A percentile compares a stretch with the other conserved stretches of the same genome.
phyloP scores from a whole-genome alignment of 2,888 invertebrate species.

The Catotricha subobsoleta region DNA sequence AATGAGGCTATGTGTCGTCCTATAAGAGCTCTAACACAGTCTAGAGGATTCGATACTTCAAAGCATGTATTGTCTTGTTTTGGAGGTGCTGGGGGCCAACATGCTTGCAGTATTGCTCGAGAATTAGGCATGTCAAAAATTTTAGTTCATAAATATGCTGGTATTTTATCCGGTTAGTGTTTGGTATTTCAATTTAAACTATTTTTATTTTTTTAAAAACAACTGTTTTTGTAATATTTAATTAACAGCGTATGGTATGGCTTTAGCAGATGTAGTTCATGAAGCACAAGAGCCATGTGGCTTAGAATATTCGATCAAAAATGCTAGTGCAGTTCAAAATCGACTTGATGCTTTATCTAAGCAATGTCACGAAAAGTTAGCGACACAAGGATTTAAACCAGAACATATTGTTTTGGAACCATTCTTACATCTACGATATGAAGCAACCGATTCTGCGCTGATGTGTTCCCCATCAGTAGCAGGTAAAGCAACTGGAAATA shows the following conservation, averaged over 20 bases:
- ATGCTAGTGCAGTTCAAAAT: conserved; percentile 38
- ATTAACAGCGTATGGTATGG: conserved; percentile 98
- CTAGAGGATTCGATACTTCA: conserved; percentile 86
- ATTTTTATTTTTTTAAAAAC: too few species aligned
- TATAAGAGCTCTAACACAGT: conserved; percentile 61
- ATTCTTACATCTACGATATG: conserved; percentile 79
- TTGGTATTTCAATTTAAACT: too few species aligned
- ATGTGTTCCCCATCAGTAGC: conserved; percentile 55
- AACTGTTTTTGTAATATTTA: too few species aligned
- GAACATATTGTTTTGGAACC: conserved; percentile 52
- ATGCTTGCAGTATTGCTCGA: conserved; percentile 88
- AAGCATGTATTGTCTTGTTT: conserved; percentile 87
- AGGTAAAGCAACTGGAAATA: not conserved
- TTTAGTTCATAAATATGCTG: conserved; percentile 88
- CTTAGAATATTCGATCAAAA: conserved; percentile 39
- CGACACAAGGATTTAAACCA: conserved; percentile 49
- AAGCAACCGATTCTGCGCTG: conserved; percentile 83
- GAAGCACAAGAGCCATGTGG: conserved; percentile 85
- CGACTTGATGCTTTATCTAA: conserved; percentile 37
- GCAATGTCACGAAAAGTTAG: conserved; percentile 45
- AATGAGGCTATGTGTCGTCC: conserved; percentile 99
- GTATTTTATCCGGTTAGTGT: conserved; percentile 67
- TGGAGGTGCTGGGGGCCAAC: conserved; percentile 97
- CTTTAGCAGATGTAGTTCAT: conserved; percentile 92
- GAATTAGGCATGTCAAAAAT: conserved; percentile 77